Evolutionary conservation across 2,888 invertebrate species (phyloP).

Genomic region (Liodrosophila aerea): DNA sequence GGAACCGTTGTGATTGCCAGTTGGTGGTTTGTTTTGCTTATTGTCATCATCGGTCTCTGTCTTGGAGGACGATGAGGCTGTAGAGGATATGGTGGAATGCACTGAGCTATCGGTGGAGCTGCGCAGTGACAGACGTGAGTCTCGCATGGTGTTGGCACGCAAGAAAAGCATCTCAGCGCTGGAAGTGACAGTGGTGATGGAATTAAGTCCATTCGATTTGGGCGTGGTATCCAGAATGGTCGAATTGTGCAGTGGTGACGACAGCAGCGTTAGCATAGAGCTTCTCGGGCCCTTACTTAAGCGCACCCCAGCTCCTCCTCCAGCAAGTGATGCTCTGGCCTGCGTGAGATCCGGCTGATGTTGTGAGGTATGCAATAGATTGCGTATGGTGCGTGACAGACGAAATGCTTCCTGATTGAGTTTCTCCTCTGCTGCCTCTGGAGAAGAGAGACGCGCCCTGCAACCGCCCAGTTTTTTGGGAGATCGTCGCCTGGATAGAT

Average conservation of each 20-base stretch:
- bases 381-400: constrained; percentile 86
- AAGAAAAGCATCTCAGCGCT: constrained; percentile 79
- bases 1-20: constrained; percentile 60
- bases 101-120: constrained; percentile 82
- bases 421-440: constrained; percentile 85
- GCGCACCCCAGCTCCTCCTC: constrained; percentile 21
- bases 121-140: constrained; percentile 81
- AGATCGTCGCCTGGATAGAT: constrained; percentile 77
- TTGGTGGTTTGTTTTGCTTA: constrained; percentile 17
- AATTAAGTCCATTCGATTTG: constrained; percentile 12
- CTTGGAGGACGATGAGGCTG: constrained; percentile 78
- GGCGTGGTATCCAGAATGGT: constrained; percentile 39
- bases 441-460: constrained; percentile 85
- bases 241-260: constrained; percentile 65
- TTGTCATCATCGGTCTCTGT: constrained; percentile 81
- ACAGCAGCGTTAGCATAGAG: constrained; percentile 51
- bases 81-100: constrained; percentile 81
- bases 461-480: constrained; percentile 83
- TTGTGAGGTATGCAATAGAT: constrained; percentile 85
- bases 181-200: constrained; percentile 29
- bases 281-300: constrained; percentile 51
- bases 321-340: constrained; percentile 37
- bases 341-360: constrained; percentile 84
- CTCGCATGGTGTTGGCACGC: constrained; percentile 80
- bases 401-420: constrained; percentile 87